These are phyloP conservation scores for Mustelus asterias DNA, from an alignment of 2,113 vertebrate species.

Conservation along the genomic window DNA sequence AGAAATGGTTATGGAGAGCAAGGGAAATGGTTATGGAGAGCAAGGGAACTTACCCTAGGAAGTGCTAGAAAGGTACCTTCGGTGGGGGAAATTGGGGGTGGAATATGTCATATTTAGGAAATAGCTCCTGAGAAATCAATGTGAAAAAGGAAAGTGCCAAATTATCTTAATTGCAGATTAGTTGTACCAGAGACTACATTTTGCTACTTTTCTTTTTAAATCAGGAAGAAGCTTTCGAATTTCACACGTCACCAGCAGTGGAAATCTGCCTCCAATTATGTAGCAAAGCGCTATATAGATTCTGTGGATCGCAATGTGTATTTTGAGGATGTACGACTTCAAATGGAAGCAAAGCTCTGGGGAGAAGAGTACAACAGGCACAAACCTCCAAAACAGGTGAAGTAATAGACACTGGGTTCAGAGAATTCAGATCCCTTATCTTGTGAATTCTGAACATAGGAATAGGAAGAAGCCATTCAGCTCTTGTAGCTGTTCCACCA, in stretches of 20 bases:
- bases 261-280: slow-evolving; percentile 90
- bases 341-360: slow-evolving; percentile 98
- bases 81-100: not conserved
- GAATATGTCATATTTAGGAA: not conserved
- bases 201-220: not conserved
- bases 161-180: not conserved
- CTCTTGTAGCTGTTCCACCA: not conserved
- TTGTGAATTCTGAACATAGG: not conserved
- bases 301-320: slow-evolving; percentile 76
- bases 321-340: slow-evolving; percentile 89
- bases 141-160: not conserved
- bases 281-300: slow-evolving; percentile 86
- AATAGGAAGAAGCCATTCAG: not conserved
- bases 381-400: slow-evolving; percentile 90
- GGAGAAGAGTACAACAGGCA: slow-evolving; percentile 94
- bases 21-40: too few relatives aligned
- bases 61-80: not conserved
- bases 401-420: not conserved
- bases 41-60: not conserved
- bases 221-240: slow-evolving; percentile 93
- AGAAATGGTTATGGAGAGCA: not conserved
- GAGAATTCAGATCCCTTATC: not conserved
- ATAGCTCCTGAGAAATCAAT: not conserved
- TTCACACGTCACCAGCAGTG: slow-evolving; percentile 88
- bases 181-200: not conserved